These are phyloP conservation scores for Chrysodeixis includens DNA, from an alignment of 2,888 invertebrate species.

Conservation along the genomic window DNA sequence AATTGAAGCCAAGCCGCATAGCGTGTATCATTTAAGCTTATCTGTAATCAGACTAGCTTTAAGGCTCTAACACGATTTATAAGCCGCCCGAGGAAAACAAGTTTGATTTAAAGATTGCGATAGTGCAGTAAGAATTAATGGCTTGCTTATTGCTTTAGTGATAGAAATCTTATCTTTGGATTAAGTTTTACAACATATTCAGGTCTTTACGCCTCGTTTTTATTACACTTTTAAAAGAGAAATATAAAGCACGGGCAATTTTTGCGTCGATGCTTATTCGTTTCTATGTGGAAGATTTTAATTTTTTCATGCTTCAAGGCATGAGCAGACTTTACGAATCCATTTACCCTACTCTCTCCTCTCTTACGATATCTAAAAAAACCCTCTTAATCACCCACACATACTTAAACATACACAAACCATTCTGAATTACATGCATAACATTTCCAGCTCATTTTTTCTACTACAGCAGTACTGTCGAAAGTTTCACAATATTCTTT, in stretches of 20 bases:
- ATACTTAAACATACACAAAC: too few relatives aligned
- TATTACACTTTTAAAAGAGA: too few relatives aligned
- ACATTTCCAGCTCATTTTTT: too few relatives aligned
- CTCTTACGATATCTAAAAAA: too few relatives aligned
- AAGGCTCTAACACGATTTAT: constrained; percentile 27
- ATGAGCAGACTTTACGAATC: too few relatives aligned
- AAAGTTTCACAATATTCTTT: constrained; percentile 4
- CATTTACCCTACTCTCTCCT: too few relatives aligned
- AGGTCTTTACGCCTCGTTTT: background rate
- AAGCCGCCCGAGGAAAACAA: constrained; percentile 33
- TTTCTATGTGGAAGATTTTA: too few relatives aligned
- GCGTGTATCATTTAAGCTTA: constrained; percentile 50
- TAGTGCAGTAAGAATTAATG: constrained; percentile 32
- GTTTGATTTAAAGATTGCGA: constrained; percentile 42
- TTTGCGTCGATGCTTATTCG: too few relatives aligned
- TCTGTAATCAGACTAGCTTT: constrained; percentile 31
- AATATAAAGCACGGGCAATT: too few relatives aligned
- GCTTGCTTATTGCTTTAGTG: constrained; percentile 17
- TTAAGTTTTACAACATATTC: constrained; percentile 3
- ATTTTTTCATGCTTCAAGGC: too few relatives aligned
- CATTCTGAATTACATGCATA: too few relatives aligned
- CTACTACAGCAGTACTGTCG: background rate
- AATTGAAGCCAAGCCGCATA: constrained; percentile 14
- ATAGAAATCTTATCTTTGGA: constrained; percentile 19
- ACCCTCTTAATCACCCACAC: too few relatives aligned